Conservation (phyloP, 53 echinoderm and acorn worm genomes). For the Astropecten irregularis region DNA sequence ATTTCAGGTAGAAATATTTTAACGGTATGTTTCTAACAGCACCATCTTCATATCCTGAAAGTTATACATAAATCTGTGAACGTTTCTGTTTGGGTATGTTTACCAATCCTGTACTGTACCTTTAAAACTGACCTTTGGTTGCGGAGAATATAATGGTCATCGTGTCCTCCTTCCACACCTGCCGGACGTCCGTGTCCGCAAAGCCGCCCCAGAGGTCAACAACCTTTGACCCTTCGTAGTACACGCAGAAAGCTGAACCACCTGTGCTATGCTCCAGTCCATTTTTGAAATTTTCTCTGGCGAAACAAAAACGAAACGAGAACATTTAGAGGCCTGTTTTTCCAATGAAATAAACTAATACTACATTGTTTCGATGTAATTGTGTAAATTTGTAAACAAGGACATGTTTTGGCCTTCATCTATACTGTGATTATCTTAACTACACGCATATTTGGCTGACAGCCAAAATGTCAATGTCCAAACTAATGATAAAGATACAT, state of each 20-base stretch:
- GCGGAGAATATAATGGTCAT: conserved; percentile 67
- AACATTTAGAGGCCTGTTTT: neutral
- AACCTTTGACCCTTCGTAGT: conserved; percentile 75
- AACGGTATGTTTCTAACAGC: too few relatives aligned
- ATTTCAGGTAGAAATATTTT: too few relatives aligned
- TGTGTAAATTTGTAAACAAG: neutral
- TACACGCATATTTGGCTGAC: too few relatives aligned
- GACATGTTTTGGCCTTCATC: too few relatives aligned
- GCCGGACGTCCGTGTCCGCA: conserved; percentile 64
- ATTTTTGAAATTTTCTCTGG: conserved; percentile 74
- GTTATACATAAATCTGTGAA: too few relatives aligned
- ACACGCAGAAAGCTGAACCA: conserved; percentile 80
- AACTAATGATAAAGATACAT: too few relatives aligned
- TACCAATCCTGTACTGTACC: too few relatives aligned
- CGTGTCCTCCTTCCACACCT: conserved; percentile 73
- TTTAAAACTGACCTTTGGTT: conserved; percentile 84
- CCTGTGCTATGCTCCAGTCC: conserved; percentile 66
- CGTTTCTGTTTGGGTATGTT: too few relatives aligned
- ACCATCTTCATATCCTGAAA: too few relatives aligned
- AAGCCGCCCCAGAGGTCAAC: conserved; percentile 88
- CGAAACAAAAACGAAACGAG: neutral
- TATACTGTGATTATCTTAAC: too few relatives aligned
- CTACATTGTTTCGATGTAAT: neutral
- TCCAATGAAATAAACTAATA: too few relatives aligned
- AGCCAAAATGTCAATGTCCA: too few relatives aligned